Conservation (phyloP, 2,888 invertebrate genomes). For the Rhodophaea formosa region DNA sequence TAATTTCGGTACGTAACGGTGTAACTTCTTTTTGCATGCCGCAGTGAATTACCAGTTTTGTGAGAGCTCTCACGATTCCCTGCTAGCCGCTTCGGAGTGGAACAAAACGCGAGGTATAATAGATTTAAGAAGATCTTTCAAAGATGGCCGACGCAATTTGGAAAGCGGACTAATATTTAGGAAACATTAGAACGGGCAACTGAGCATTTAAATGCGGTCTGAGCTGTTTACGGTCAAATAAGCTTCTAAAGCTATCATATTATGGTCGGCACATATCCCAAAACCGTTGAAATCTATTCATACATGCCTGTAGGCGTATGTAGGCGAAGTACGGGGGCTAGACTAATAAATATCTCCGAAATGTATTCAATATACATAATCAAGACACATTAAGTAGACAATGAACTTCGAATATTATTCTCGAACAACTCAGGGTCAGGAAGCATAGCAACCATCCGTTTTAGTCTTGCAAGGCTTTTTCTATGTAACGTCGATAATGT, state of each 20-base stretch:
- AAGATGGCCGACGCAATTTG: slow-evolving; percentile 23
- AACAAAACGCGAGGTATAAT: slow-evolving; percentile 14
- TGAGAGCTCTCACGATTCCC: slow-evolving; percentile 23
- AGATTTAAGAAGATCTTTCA: slow-evolving; percentile 22
- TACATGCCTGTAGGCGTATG: slow-evolving; percentile 43
- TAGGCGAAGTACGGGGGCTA: slow-evolving; percentile 46
- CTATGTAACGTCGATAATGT: neutral
- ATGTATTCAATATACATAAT: slow-evolving; percentile 44
- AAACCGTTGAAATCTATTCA: neutral
- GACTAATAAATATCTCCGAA: slow-evolving; percentile 40
- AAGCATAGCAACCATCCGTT: slow-evolving; percentile 9
- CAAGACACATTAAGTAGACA: slow-evolving; percentile 44
- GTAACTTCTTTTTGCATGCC: slow-evolving; percentile 25
- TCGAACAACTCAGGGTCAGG: slow-evolving; percentile 17
- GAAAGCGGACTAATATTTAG: slow-evolving; percentile 29
- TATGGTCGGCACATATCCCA: neutral
- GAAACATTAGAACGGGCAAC: slow-evolving; percentile 13
- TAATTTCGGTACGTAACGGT: slow-evolving; percentile 43
- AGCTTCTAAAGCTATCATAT: neutral
- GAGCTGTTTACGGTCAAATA: slow-evolving; percentile 8
- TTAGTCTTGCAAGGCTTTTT: neutral
- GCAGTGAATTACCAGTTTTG: slow-evolving; percentile 25
- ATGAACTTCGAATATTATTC: slow-evolving; percentile 38
- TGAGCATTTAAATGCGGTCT: slow-evolving; percentile 11
- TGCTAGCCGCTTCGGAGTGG: neutral